Conservation (phyloP, 2,113 vertebrate genomes). For the Tetrax tetrax region DNA sequence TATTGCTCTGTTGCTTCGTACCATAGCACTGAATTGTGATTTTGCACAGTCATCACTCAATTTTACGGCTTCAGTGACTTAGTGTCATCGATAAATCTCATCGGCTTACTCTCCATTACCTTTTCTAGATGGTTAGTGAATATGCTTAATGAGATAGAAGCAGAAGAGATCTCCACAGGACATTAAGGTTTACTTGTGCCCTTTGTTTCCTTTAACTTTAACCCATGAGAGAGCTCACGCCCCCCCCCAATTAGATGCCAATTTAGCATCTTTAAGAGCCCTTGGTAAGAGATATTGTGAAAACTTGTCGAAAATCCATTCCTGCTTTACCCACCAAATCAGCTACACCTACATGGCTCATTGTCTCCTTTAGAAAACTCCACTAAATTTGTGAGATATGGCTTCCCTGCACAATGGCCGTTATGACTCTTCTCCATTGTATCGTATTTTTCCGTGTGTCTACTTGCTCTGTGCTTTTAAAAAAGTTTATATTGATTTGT, state of each 20-base stretch:
- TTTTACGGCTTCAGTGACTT: not conserved
- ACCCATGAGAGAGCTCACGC: not conserved
- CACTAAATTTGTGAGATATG: not conserved
- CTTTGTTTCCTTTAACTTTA: slow-evolving; percentile 3
- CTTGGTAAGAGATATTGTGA: not conserved
- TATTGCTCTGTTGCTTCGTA: not conserved
- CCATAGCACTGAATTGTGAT: not conserved
- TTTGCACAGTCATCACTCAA: not conserved
- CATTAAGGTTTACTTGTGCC: not conserved
- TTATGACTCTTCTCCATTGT: not conserved
- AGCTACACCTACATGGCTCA: not conserved
- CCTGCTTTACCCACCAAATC: not conserved
- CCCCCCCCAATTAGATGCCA: too few species aligned
- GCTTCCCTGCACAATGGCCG: not conserved
- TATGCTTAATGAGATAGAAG: not conserved
- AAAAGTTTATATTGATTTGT: not conserved
- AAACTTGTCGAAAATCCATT: not conserved
- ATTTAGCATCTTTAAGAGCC: not conserved
- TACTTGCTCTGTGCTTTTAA: not conserved
- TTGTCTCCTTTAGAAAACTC: not conserved
- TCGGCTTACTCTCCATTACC: not conserved
- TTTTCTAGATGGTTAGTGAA: not conserved
- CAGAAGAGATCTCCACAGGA: not conserved
- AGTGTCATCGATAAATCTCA: not conserved
- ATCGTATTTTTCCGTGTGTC: not conserved